Percentiles rank a stretch among this genome's conserved stretches.
phyloP scores from a whole-genome alignment of 1,140 invertebrate genomes.

The Caenorhabditis brenneri region DNA sequence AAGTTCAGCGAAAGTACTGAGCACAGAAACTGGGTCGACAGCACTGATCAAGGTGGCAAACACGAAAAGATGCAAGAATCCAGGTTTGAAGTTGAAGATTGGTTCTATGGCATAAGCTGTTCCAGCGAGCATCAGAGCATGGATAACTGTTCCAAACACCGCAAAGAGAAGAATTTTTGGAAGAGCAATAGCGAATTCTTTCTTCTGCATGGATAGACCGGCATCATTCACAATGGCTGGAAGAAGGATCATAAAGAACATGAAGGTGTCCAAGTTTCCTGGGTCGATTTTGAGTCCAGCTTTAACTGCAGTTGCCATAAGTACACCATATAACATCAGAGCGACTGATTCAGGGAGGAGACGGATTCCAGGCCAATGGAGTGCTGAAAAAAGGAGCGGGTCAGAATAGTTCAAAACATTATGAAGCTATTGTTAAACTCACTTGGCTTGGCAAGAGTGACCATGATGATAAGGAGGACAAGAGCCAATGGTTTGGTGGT shows the following conservation, averaged over 20 bases:
- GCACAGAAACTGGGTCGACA: slow-evolving; percentile 95
- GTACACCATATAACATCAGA: slow-evolving; percentile 11
- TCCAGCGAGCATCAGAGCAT: background rate
- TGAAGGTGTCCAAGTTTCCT: slow-evolving; percentile 37
- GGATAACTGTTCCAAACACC: slow-evolving; percentile 82
- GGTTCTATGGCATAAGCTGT: background rate
- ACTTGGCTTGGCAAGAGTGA: slow-evolving; percentile 43
- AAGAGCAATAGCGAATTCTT: slow-evolving; percentile 94
- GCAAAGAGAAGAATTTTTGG: slow-evolving; percentile 88
- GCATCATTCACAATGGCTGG: slow-evolving; percentile 99
- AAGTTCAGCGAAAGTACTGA: slow-evolving; percentile 96
- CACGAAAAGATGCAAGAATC: slow-evolving; percentile 81
- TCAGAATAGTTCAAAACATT: background rate
- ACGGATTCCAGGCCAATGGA: background rate
- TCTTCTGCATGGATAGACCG: slow-evolving; percentile 78
- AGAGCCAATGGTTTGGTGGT: background rate
- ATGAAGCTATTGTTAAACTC: background rate
- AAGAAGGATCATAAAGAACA: slow-evolving; percentile 91
- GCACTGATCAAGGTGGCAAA: slow-evolving; percentile 95
- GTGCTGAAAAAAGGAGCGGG: background rate
- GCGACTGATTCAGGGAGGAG: slow-evolving; percentile 20
- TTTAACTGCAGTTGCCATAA: slow-evolving; percentile 5
- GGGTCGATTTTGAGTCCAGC: background rate
- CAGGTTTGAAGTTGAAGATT: background rate
- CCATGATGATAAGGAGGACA: background rate